Evolutionary conservation across 2,797 vertebrate species (phyloP).

Genomic region (Sarcophilus harrisii): DNA sequence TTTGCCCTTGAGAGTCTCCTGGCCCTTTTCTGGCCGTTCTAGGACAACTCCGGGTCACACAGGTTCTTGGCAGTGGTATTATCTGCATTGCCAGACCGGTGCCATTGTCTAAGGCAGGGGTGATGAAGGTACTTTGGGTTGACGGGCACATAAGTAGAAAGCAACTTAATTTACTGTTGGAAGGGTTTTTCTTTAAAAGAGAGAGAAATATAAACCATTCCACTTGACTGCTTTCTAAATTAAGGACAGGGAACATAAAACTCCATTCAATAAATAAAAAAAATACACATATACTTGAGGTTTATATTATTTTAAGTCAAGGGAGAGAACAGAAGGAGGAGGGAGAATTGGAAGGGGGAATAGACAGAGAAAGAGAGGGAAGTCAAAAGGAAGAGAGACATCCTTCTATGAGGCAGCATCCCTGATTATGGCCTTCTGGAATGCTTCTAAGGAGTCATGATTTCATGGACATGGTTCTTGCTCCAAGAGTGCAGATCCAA

Average conservation of each 20-base stretch:
- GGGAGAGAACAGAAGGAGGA: not conserved
- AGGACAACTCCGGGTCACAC: not conserved
- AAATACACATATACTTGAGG: not conserved
- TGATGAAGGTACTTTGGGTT: not conserved
- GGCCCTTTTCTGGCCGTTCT: not conserved
- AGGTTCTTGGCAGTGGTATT: not conserved
- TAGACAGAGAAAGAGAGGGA: not conserved
- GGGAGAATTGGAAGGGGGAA: not conserved
- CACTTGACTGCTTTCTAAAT: not conserved
- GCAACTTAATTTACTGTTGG: not conserved
- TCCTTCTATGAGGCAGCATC: not conserved
- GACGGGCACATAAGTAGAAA: not conserved
- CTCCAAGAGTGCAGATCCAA: not conserved
- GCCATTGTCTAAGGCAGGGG: not conserved
- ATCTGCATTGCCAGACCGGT: not conserved
- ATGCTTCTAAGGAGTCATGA: not conserved
- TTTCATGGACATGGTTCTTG: not conserved
- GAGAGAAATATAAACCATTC: constrained; percentile 9
- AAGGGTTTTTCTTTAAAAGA: not conserved
- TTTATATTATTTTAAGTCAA: constrained; percentile 4
- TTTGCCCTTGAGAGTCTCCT: not conserved
- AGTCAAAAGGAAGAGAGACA: not conserved
- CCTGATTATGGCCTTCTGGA: not conserved
- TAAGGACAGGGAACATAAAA: constrained; percentile 5
- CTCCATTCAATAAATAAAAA: constrained; percentile 1